These are phyloP conservation scores for Drosophila ustulata DNA, from an alignment of 2,888 invertebrate species.

Conservation along the genomic window DNA sequence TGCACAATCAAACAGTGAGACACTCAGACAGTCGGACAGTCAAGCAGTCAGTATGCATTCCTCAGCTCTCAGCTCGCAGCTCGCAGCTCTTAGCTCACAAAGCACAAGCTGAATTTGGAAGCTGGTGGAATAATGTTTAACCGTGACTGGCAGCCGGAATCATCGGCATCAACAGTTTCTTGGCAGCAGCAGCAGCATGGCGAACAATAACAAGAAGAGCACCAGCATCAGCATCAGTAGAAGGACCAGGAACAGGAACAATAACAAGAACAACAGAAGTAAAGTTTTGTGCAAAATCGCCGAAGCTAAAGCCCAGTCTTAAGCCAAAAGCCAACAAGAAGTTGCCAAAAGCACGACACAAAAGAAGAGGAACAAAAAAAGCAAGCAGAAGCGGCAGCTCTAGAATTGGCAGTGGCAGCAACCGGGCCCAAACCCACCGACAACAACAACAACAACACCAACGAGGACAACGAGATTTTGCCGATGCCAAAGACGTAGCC, in stretches of 20 bases:
- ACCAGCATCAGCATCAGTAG: constrained; percentile 2
- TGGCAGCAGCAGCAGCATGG: constrained; percentile 16
- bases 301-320: constrained; percentile 73
- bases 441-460: not conserved
- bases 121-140: constrained; percentile 30
- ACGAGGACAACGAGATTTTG: constrained; percentile 7
- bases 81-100: not conserved
- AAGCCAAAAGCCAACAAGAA: constrained; percentile 78
- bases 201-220: not conserved
- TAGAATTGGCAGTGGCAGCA: constrained; percentile 12
- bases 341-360: constrained; percentile 72
- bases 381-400: constrained; percentile 22
- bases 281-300: constrained; percentile 63
- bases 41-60: constrained; percentile 16
- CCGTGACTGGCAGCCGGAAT: constrained; percentile 36
- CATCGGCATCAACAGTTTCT: constrained; percentile 41
- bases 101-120: constrained; percentile 8
- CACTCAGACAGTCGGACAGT: not conserved
- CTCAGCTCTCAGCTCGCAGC: not conserved
- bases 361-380: constrained; percentile 52
- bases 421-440: constrained; percentile 19
- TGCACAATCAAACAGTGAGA: not conserved
- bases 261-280: constrained; percentile 37
- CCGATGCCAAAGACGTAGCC: constrained; percentile 20
- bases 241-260: not conserved